A percentile compares a stretch with the other conserved stretches of the same genome.
phyloP scores from a whole-genome alignment of 2,888 invertebrate species.

The Stenodema calcarata region DNA sequence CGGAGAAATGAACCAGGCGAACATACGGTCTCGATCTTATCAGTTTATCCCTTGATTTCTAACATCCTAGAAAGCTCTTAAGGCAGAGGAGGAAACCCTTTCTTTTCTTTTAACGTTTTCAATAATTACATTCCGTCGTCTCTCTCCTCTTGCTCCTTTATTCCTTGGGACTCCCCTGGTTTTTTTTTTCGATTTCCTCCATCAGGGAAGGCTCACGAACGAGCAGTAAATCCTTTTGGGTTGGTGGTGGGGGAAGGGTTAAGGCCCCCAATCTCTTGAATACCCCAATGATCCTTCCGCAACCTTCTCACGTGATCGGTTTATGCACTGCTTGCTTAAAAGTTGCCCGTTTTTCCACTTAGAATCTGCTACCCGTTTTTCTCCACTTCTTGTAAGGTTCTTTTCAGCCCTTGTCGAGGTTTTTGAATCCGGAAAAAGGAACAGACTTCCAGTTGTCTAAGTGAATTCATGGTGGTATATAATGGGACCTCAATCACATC shows the following conservation, averaged over 20 bases:
- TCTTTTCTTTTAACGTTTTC: constrained; percentile 14
- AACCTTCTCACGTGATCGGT: constrained; percentile 46
- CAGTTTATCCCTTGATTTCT: neutral
- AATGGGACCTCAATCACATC: no score
- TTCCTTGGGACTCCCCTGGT: neutral
- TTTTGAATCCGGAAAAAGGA: neutral
- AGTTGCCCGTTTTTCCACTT: constrained; percentile 38
- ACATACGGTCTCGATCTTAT: neutral
- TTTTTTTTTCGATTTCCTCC: constrained; percentile 28
- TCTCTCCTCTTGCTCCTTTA: neutral
- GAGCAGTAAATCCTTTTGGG: constrained; percentile 33
- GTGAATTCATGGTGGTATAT: no score
- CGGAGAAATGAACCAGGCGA: neutral
- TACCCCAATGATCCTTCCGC: constrained; percentile 44
- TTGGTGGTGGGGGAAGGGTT: neutral
- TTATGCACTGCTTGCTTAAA: constrained; percentile 46
- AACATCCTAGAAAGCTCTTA: neutral
- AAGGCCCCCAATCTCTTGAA: constrained; percentile 36
- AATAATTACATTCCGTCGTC: constrained; percentile 29
- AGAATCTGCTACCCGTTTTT: constrained; percentile 12
- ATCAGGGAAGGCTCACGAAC: constrained; percentile 37
- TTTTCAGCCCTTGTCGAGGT: neutral
- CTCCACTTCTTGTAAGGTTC: neutral
- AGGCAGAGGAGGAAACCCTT: neutral
- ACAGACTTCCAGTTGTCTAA: no score